phyloP scores from a whole-genome alignment of 2,888 invertebrate species.

The Lysandra bellargus region DNA sequence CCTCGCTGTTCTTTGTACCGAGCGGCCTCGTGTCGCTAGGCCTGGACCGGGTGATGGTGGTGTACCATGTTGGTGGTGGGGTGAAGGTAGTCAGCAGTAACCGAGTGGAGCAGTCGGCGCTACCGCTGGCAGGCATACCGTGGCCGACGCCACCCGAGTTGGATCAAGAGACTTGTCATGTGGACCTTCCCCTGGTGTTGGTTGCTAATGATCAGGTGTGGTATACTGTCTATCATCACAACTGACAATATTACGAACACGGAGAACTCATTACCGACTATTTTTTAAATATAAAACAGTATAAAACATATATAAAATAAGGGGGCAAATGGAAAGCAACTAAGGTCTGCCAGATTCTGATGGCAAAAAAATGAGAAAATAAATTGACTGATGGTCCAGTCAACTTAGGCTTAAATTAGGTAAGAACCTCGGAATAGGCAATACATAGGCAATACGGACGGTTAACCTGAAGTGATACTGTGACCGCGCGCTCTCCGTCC shows the following conservation, averaged over 20 bases:
- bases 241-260: not conserved
- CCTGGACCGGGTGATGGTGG: conserved; percentile 79
- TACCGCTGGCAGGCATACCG: conserved; percentile 74
- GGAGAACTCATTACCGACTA: too few species aligned
- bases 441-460: too few species aligned
- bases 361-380: too few species aligned
- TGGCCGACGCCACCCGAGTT: conserved; percentile 59
- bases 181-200: conserved; percentile 69
- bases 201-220: conserved; percentile 81
- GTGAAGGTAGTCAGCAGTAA: conserved; percentile 72
- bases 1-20: conserved; percentile 77
- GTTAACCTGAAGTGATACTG: too few species aligned
- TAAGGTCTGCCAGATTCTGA: too few species aligned
- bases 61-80: conserved; percentile 76
- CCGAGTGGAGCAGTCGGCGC: conserved; percentile 82
- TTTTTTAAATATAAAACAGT: too few species aligned
- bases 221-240: not conserved
- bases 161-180: conserved; percentile 49
- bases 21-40: conserved; percentile 80
- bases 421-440: too few species aligned
- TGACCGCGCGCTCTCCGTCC: too few species aligned
- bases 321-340: too few species aligned
- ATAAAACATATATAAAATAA: too few species aligned
- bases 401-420: too few species aligned
- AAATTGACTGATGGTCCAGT: too few species aligned